Base-by-base conservation (phyloP, 2,888 invertebrate species). In the Apodemia hepburni region DNA sequence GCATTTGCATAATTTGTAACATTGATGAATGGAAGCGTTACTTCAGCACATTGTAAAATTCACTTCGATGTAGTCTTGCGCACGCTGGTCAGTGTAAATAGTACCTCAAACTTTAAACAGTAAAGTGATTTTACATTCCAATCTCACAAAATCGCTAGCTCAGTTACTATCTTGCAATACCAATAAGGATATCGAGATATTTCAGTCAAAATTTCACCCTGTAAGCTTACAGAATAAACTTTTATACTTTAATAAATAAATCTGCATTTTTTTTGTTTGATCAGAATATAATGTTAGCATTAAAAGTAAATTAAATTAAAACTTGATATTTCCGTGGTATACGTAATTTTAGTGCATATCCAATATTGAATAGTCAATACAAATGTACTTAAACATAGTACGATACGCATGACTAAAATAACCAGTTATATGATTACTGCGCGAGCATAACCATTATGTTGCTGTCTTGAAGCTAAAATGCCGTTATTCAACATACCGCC, bases 181-280 rank as follows among this genome's bases (percentile, higher is more conserved):
- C 45, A 45, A 6, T n/a, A 47, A 47, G 17, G 6, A 7, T 17
- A 7, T 47, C n/a, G 29, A 27, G 15, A 54, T 54, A 27, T 29
- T 27, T 57, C 54, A 15, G 54, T 54, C 54, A 54, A 3, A 54
- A 29, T 15, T 54, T 54, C 29, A 54, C 54, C 54, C 54, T 54
- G 54, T 51, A 54, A 22, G 27, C 27, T 54, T 27, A 54, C 54
- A 54, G 22, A 54, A 27, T 54, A 29, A 54, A 54, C 27, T 15
- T 54, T 54, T 54, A 54, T 12, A 51, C 4, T 22, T 51, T 54
- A 27, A 54, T 54, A 54, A 54, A 54, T 54, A 54, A 54, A 27
- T 57, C 29, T 57, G 54, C 27, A 57, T 27, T 29, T 57, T 47
- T 57, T 33, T 33, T 47, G 22, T 51, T 22, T 22, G 11, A 22